Evolutionary conservation across 1,140 invertebrate genomes (phyloP), one percentile per base, ranked within the genome.

Genomic region (Drosophila lini): DNA sequence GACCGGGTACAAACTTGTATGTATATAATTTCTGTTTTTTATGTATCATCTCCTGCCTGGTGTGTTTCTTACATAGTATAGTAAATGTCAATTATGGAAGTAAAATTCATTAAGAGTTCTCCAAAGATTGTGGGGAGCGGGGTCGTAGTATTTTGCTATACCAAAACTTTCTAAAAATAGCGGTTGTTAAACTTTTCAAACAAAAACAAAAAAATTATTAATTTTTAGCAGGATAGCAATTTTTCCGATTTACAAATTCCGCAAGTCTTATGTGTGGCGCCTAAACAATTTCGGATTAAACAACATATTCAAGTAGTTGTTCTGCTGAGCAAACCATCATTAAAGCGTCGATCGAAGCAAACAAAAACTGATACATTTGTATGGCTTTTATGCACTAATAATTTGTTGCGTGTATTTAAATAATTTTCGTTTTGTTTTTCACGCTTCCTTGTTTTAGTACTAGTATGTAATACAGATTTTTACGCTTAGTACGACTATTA

Each of bases 1-100:
- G 84, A 89, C 84, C 89, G 84, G 84, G 84, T 86, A 86, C 71
- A 86, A 88, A 89, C 83, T 77, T 88, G 83, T 89, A 89, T 88
- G 83, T 89, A 89, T 89, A 88, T 84, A 88, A 83, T 88, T 55
- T 88, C 34, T 76, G 57, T 10, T 56, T 60, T 53, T 63, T 45
- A 22, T 56, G 5, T 41, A 73, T 61, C 11, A 31, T 48, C 34
- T 64, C 40, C 25, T 19, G 16, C 13, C 31, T 41, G 9, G n/a
- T 44, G 58, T 56, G 25, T 71, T 73, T 50, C 84, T 89, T 88
- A 88, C 31, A 9, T 15, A 64, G 36, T 52, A 78, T 60, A 80
- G 40, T 86, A 73, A 82, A 86, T 88, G 79, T 82, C 47, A 68
- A 61, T 71, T 60, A 89, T 88, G 83, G 83, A 89, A 89, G 83